phyloP scores from a whole-genome alignment of 2,888 invertebrate species.

The Philereme vetulata region DNA sequence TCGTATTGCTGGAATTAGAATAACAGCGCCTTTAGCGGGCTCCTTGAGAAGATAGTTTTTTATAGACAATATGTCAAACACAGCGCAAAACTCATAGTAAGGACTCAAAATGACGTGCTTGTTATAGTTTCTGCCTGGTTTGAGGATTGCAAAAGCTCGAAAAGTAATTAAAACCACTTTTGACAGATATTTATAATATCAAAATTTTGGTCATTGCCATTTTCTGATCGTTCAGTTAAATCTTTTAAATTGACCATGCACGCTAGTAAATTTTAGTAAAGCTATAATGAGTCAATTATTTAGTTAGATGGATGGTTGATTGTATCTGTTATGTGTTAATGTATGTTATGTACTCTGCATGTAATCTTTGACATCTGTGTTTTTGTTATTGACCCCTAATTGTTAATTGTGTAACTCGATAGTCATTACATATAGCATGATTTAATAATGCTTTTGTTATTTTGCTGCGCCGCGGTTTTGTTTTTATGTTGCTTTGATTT shows the following conservation, averaged over 20 bases:
- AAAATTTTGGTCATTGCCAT: no score
- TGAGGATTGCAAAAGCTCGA: no score
- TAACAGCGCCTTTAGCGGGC: no score
- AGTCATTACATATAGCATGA: slow-evolving; percentile 50
- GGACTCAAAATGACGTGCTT: no score
- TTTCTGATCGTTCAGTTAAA: no score
- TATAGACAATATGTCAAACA: no score
- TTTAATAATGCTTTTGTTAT: slow-evolving; percentile 62
- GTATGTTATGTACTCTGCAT: slow-evolving; percentile 31
- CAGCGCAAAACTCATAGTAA: no score
- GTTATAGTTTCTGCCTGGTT: no score
- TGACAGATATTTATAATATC: no score
- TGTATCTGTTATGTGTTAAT: slow-evolving; percentile 22
- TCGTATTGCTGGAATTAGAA: no score
- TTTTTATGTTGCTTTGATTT: slow-evolving; percentile 80
- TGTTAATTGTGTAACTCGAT: slow-evolving; percentile 38
- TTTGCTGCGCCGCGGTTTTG: slow-evolving; percentile 72
- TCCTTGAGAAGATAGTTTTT: no score
- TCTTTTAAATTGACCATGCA: slow-evolving; percentile 32
- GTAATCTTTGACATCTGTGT: slow-evolving; percentile 61
- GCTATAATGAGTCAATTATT: slow-evolving; percentile 17
- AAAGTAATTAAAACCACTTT: no score
- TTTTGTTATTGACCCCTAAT: slow-evolving; percentile 56
- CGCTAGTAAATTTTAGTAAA: slow-evolving; percentile 8
- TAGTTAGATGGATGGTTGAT: slow-evolving; percentile 28